These are phyloP conservation scores for Catocala nupta DNA, from an alignment of 2,888 invertebrate genomes.

Conservation along the genomic window DNA sequence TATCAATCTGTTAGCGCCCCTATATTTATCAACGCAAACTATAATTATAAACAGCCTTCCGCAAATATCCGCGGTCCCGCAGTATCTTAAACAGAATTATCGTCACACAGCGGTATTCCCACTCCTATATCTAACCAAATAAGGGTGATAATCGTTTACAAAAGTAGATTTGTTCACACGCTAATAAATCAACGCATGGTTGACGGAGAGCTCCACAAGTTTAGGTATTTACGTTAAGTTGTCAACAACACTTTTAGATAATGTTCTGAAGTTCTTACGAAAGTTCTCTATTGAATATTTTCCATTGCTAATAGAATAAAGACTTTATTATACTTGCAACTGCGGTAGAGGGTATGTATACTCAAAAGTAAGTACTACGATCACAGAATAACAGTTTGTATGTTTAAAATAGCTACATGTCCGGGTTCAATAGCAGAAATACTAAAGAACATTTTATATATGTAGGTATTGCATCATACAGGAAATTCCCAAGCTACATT, in stretches of 20 bases:
- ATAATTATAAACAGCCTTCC: slow-evolving; percentile 17
- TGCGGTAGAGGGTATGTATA: no score
- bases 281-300: no score
- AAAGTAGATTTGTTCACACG: slow-evolving; percentile 17
- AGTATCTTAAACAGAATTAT: slow-evolving; percentile 9
- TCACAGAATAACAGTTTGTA: no score
- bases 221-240: slow-evolving; percentile 31
- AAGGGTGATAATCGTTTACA: slow-evolving; percentile 11
- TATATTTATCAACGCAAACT: slow-evolving; percentile 18
- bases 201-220: slow-evolving; percentile 27
- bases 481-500: no score
- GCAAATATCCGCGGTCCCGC: slow-evolving; percentile 20
- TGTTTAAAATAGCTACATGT: no score
- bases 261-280: not conserved
- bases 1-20: slow-evolving; percentile 5
- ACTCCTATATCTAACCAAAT: accelerated
- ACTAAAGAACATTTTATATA: no score
- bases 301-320: no score
- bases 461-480: no score
- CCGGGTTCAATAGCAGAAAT: no score
- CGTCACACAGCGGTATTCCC: slow-evolving; percentile 1
- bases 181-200: slow-evolving; percentile 37
- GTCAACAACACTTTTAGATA: slow-evolving; percentile 17
- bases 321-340: no score
- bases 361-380: no score